These are phyloP conservation scores for Molossus alvarezi DNA, from an alignment of 2,797 vertebrate species.

Conservation along the genomic window DNA sequence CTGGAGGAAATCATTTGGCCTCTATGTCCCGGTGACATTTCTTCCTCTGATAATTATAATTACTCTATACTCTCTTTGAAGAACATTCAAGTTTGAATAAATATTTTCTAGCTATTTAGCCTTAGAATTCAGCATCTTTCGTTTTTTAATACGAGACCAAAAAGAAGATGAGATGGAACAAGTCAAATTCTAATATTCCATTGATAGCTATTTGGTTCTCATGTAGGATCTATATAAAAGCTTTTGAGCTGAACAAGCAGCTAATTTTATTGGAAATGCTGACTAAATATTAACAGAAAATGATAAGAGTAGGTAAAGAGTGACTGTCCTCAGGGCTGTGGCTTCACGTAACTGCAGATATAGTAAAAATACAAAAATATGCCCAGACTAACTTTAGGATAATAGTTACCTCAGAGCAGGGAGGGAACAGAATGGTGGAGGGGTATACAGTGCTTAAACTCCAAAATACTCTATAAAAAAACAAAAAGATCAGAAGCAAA, in stretches of 20 bases:
- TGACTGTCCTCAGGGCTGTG: not conserved
- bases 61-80: not conserved
- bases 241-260: constrained; percentile 66
- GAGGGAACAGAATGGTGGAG: not conserved
- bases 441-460: not conserved
- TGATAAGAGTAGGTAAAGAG: not conserved
- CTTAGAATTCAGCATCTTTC: constrained; percentile 61
- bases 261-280: constrained; percentile 62
- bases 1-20: constrained; percentile 66
- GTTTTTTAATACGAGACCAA: constrained; percentile 15
- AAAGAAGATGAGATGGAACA: not conserved
- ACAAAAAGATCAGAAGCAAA: not conserved
- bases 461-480: constrained; percentile 9
- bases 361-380: not conserved
- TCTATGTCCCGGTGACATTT: not conserved
- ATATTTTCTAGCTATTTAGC: constrained; percentile 22
- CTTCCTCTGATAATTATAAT: constrained; percentile 48
- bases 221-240: not conserved
- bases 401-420: not conserved
- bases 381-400: not conserved
- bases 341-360: not conserved
- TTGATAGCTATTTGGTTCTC: not conserved
- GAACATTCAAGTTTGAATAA: constrained; percentile 1
- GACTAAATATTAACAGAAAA: constrained; percentile 83
- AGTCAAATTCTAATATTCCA: not conserved